These are phyloP conservation scores for Ariolimax columbianus DNA, from an alignment of 2,888 invertebrate species.

Conservation along the genomic window DNA sequence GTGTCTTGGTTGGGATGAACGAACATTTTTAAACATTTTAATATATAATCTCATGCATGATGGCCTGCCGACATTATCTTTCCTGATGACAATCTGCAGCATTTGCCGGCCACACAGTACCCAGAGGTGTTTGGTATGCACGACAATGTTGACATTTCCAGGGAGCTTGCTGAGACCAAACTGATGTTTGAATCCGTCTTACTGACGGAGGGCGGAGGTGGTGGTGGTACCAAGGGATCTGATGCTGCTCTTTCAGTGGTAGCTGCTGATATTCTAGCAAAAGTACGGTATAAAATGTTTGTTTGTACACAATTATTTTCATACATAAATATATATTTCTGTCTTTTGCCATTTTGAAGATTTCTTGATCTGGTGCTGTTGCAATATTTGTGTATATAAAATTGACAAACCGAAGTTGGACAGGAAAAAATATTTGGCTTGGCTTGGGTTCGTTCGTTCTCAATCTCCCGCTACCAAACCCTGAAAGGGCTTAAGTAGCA, in stretches of 20 bases:
- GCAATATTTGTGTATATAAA: not conserved
- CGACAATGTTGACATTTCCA: constrained; percentile 92
- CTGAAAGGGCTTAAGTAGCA: no score
- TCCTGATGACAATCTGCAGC: constrained; percentile 66
- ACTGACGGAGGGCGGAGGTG: constrained; percentile 84
- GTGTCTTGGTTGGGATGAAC: no score
- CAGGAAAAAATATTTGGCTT: no score
- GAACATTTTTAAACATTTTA: no score
- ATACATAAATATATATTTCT: no score
- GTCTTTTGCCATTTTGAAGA: not conserved
- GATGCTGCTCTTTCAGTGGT: constrained; percentile 75
- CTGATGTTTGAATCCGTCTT: constrained; percentile 86
- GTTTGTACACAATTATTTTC: not conserved
- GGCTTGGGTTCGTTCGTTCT: no score
- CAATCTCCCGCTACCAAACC: no score
- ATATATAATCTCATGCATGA: no score
- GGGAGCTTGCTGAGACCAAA: constrained; percentile 88
- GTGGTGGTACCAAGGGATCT: constrained; percentile 68
- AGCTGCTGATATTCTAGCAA: constrained; percentile 75
- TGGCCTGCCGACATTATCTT: not conserved
- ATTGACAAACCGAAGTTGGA: no score
- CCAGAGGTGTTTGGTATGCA: constrained; percentile 95
- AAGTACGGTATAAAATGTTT: constrained; percentile 61
- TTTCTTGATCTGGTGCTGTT: not conserved
- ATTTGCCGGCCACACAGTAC: constrained; percentile 86